Evolutionary conservation across 2,797 vertebrate species (phyloP), one percentile per base, ranked within the genome.

Genomic region (Prunella strophiata): DNA sequence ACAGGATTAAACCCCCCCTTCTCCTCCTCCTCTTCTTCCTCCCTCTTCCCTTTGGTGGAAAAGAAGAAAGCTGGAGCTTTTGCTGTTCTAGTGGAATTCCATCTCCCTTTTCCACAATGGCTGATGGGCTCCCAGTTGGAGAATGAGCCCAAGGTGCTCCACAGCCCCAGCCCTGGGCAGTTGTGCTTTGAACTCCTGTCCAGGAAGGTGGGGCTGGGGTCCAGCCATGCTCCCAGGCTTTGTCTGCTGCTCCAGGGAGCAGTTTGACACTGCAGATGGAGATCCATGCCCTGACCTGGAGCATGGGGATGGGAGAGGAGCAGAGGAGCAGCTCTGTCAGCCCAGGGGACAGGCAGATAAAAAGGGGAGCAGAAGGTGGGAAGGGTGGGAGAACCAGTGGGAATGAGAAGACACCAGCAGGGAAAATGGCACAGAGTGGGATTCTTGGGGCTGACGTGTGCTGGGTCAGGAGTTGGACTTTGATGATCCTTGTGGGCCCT

Each of bases 311-410:
- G 4, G 48, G 36, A 66, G 55, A 62, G 82, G 43, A n/a, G n/a
- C 79, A 50, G 93, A 83, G 96, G 63, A 94, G 84, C 80, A 85
- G 91, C 88, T 81, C 48, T 51, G 86, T 11, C 84, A 58, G 42
- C 36, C 13, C 43, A 79, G 52, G 43, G 73, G 76, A 78, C 15
- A 12, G 15, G 36, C 72, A 63, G 20, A 52, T 8, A 3, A 50
- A 30, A 26, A 2, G 23, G 29, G 57, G 55, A 89, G 32, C 58
- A 61, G 78, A 78, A 83, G 51, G 85, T 25, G 32, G 43, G 55
- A 38, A 80, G 27, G 48, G 42, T 8, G 43, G 87, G 72, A 88
- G 47, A 87, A 65, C 51, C 62, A 32, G 38, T 1, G n/a, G 32
- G 38, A 40, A 50, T 18, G 65, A 34, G n/a, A n/a, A 74, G 40